Evolutionary conservation across 2,888 invertebrate species (phyloP).

Genomic region (Pheosia gnoma): DNA sequence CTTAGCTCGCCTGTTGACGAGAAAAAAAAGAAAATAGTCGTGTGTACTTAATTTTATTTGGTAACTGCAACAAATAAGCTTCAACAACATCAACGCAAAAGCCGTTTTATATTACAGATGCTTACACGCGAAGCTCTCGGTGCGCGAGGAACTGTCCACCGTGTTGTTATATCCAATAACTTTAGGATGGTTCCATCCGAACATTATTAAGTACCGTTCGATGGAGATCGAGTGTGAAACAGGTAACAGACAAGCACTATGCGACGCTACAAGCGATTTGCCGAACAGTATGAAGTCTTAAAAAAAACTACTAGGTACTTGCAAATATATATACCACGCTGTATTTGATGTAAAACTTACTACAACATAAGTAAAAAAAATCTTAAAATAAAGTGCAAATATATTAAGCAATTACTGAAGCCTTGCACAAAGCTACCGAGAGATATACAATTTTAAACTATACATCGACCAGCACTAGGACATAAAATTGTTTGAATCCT

Average conservation of each 20-base stretch:
- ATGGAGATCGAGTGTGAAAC: constrained; percentile 5
- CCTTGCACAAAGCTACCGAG: constrained; percentile 37
- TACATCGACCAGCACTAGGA: too few species aligned
- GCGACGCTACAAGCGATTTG: constrained; percentile 71
- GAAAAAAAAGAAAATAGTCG: constrained; percentile 54
- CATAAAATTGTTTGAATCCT: too few species aligned
- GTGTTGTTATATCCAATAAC: not conserved
- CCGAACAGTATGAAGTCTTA: constrained; percentile 47
- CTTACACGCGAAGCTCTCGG: constrained; percentile 16
- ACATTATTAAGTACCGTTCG: constrained; percentile 6
- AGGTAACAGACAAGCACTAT: constrained; percentile 60
- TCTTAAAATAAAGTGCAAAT: constrained; percentile 66
- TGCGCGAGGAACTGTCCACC: constrained; percentile 6
- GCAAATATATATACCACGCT: constrained; percentile 74
- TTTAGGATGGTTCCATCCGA: not conserved
- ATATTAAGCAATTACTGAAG: constrained; percentile 52
- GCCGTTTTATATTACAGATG: constrained; percentile 48
- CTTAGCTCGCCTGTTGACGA: constrained; percentile 18
- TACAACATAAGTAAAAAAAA: constrained; percentile 72
- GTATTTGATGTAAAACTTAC: constrained; percentile 76
- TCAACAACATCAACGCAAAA: constrained; percentile 62
- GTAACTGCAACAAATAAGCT: constrained; percentile 76
- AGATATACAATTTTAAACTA: not conserved
- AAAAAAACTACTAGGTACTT: constrained; percentile 52
- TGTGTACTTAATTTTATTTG: constrained; percentile 77